These are phyloP conservation scores for Vombatus ursinus DNA, from an alignment of 2,113 vertebrate species.

Conservation along the genomic window DNA sequence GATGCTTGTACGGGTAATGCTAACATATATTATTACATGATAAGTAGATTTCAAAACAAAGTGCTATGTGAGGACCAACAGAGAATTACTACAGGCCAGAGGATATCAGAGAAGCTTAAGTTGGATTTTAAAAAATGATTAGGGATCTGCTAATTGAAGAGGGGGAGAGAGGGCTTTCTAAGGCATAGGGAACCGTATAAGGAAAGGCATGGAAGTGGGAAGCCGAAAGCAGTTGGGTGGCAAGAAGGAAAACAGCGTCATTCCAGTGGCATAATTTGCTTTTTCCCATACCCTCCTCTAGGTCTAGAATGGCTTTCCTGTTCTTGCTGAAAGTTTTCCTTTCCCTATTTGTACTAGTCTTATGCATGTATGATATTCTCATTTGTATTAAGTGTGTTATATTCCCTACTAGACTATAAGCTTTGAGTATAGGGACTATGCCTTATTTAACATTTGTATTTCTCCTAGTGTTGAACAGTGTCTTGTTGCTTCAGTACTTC, in stretches of 20 bases:
- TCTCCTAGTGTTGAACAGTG: neutral
- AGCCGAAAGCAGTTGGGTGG: neutral
- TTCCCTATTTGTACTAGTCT: neutral
- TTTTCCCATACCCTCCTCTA: neutral
- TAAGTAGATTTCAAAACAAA: neutral
- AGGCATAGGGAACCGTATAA: neutral
- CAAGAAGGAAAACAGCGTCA: neutral
- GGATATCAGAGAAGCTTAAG: neutral
- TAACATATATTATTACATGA: neutral
- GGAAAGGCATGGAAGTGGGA: neutral
- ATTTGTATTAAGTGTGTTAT: no score
- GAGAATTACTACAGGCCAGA: neutral
- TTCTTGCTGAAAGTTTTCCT: neutral
- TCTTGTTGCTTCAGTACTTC: neutral
- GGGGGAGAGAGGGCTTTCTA: neutral
- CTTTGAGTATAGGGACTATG: neutral
- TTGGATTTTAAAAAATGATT: neutral
- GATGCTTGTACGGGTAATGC: no score
- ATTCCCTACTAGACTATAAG: neutral
- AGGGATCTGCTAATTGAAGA: neutral
- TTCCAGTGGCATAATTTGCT: neutral
- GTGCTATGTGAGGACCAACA: neutral
- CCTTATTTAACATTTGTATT: neutral
- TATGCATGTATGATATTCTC: no score
- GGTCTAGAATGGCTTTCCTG: neutral